Evolutionary conservation across 1,140 invertebrate species (phyloP), one percentile per base, ranked within the genome.

Genomic region (Agraylea sexmaculata): DNA sequence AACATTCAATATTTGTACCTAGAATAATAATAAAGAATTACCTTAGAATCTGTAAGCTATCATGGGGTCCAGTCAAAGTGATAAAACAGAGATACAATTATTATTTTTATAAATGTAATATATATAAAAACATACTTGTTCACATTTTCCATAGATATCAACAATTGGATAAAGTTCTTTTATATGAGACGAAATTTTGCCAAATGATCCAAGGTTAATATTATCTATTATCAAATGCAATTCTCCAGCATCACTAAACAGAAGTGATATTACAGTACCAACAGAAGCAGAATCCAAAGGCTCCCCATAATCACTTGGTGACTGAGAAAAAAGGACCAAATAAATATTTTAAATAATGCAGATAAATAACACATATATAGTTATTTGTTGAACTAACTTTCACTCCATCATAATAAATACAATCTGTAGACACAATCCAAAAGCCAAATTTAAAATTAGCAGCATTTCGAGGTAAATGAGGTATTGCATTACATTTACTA

Each of bases 61-160:
- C 12, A 31, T 8, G 8, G 13, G 5, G 8, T 13, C 8, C 5
- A 13, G 8, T 6, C 7, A 11, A 31, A 11, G 7, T 31, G 15
- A 31, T 31, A 15, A 6, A 18, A 20, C 8, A 35, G 18, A 8
- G 19, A 17, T 10, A 17, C 4, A 7, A 35, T 18, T 4, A 15
- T 35, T 20, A 32, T 6, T 32, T 7, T 36, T 36, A 8, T 17
- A 17, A 37, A 22, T 17, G 4, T n/a, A 6, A 22, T n/a, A n/a
- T 3, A 20, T 37, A 10, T 8, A 25, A n/a, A 20, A 27, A 12
- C 18, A 34, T 37, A 49, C 47, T 37, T 49, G 43, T 34, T 49
- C 47, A 32, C 43, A 45, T 37, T 43, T 43, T 35, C 47, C 47
- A 37, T 49, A 49, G 19, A 49, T 32, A 40, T 49, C 47, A 2